Evolutionary conservation across 2,888 invertebrate genomes (phyloP).

Genomic region (Myathropa florea): DNA sequence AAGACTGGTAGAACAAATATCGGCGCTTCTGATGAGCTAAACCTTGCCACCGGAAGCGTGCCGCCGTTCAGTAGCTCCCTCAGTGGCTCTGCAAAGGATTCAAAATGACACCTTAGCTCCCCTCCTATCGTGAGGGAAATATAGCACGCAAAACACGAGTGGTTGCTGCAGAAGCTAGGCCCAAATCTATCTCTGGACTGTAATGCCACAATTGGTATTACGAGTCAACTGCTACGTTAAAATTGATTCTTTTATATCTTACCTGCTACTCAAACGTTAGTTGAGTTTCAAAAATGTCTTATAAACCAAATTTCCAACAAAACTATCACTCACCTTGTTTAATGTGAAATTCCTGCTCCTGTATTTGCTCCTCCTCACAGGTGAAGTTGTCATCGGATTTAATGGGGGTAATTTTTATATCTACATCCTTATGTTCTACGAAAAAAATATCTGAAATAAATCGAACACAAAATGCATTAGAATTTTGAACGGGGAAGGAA

Average conservation of each 20-base stretch:
- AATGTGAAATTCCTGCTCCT: conserved; percentile 75
- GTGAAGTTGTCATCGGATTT: conserved; percentile 72
- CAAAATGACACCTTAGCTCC: too few species aligned
- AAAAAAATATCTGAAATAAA: conserved; percentile 74
- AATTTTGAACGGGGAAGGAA: background rate
- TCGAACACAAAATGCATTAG: conserved; percentile 7
- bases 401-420: conserved; percentile 72
- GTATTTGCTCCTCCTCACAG: conserved; percentile 76
- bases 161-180: too few species aligned
- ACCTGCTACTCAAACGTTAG: background rate
- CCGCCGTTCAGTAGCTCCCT: too few species aligned
- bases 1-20: too few species aligned
- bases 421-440: conserved; percentile 72
- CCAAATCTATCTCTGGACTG: too few species aligned
- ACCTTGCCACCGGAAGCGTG: too few species aligned
- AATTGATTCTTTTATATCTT: background rate
- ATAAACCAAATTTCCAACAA: background rate
- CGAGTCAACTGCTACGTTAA: background rate
- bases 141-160: too few species aligned
- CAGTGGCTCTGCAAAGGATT: too few species aligned
- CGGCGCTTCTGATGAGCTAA: too few species aligned
- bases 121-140: too few species aligned
- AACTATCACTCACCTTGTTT: conserved; percentile 76
- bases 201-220: too few species aligned
- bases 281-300: background rate